Percentiles rank a stretch among this genome's conserved stretches.
Conservation (phyloP, 2,113 vertebrate species). For the Condylura cristata region DNA sequence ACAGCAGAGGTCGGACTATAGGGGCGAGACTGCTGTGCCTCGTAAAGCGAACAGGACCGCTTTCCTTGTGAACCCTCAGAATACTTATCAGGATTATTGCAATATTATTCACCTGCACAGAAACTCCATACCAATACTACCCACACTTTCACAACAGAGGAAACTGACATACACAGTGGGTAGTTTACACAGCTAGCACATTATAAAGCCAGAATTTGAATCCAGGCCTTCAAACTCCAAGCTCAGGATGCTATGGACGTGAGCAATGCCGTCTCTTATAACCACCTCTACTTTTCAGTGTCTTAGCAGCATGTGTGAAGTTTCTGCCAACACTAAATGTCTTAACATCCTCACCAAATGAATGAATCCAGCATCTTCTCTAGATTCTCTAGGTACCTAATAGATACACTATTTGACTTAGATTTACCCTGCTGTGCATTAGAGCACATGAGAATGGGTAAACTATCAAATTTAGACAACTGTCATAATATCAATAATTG, state of each 20-base stretch:
- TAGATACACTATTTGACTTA: not conserved
- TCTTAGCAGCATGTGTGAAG: not conserved
- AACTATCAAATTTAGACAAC: not conserved
- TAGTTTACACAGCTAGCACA: not conserved
- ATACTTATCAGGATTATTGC: not conserved
- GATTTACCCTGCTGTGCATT: not conserved
- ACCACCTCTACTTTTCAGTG: not conserved
- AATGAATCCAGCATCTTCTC: not conserved
- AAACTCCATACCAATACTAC: not conserved
- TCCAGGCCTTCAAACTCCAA: not conserved
- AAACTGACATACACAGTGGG: not conserved
- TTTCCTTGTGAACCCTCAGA: not conserved
- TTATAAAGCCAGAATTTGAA: not conserved
- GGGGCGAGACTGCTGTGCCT: not conserved
- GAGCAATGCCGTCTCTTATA: not conserved
- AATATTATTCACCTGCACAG: not conserved
- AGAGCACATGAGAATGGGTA: not conserved
- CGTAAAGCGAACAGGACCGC: rapidly evolving
- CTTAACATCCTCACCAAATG: not conserved
- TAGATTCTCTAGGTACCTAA: not conserved
- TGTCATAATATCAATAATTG: not conserved
- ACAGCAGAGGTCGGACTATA: not conserved
- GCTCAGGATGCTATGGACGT: not conserved
- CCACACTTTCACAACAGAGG: not conserved
- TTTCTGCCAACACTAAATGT: not conserved